Evolutionary conservation across 2,888 invertebrate species (phyloP).

Genomic region (Athripsodes cinereus): DNA sequence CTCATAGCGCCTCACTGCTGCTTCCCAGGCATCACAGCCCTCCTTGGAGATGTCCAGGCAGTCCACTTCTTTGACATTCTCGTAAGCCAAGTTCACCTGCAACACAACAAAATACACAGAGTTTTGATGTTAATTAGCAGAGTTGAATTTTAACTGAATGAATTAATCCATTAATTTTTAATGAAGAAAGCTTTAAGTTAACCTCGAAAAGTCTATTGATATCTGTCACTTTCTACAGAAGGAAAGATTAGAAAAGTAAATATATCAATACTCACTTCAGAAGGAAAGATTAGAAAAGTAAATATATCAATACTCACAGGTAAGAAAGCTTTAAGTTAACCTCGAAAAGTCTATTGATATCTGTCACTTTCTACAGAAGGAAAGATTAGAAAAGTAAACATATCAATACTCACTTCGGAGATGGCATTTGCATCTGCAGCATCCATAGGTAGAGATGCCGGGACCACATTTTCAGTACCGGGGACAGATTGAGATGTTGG

Average conservation of each 20-base stretch:
- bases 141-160: too few species aligned
- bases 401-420: conserved; percentile 58
- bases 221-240: too few species aligned
- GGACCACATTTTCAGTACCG: conserved; percentile 36
- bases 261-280: not conserved
- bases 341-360: not conserved
- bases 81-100: conserved; percentile 86
- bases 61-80: conserved; percentile 97
- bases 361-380: not conserved
- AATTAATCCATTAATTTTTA: too few species aligned
- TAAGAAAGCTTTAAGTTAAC: not conserved
- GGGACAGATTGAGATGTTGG: conserved; percentile 19
- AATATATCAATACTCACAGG: too few species aligned
- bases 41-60: conserved; percentile 96
- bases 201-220: too few species aligned
- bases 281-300: too few species aligned
- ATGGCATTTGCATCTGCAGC: conserved; percentile 97
- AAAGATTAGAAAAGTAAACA: not conserved
- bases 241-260: too few species aligned
- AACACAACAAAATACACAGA: conserved; percentile 12
- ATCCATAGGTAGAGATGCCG: conserved; percentile 67
- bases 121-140: too few species aligned
- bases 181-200: too few species aligned
- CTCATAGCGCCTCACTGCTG: conserved; percentile 93
- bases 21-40: conserved; percentile 96